Percentiles rank a stretch among this genome's conserved stretches.
Conservation (phyloP, 2,113 vertebrate species). For the Cervus canadensis region DNA sequence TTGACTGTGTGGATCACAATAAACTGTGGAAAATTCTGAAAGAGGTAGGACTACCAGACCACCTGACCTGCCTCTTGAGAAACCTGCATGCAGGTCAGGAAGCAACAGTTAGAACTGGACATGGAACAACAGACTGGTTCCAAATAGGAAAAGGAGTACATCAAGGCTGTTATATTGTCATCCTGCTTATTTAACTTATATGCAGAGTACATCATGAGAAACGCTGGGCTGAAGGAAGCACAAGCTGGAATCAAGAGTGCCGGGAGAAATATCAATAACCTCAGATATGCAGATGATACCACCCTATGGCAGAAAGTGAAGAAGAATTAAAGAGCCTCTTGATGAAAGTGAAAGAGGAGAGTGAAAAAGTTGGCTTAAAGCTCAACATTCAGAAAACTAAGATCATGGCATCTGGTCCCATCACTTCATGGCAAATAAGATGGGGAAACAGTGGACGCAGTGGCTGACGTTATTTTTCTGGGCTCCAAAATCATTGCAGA, state of each 20-base stretch:
- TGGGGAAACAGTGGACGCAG: background rate
- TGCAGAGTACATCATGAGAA: background rate
- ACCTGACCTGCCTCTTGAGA: background rate
- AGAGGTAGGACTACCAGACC: background rate
- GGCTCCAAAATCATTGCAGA: background rate
- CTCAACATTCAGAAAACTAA: background rate
- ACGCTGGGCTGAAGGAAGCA: background rate
- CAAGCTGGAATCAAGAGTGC: background rate
- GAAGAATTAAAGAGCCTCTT: background rate
- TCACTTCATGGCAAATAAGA: background rate
- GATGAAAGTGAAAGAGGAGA: background rate
- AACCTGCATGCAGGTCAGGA: background rate
- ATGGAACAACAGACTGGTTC: background rate
- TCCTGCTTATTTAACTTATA: background rate
- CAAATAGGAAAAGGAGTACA: background rate
- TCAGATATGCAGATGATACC: background rate
- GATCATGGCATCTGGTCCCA: background rate
- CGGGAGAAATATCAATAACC: background rate
- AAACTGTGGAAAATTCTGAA: background rate
- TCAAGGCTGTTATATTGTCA: background rate
- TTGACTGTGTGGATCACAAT: background rate
- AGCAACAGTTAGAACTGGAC: background rate
- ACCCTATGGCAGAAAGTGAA: background rate
- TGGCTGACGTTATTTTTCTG: accelerated
- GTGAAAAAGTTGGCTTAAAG: background rate